Percentiles rank a stretch among this genome's conserved stretches.
Conservation (phyloP, 2,797 vertebrate species). For the Spondyliosoma cantharus region DNA sequence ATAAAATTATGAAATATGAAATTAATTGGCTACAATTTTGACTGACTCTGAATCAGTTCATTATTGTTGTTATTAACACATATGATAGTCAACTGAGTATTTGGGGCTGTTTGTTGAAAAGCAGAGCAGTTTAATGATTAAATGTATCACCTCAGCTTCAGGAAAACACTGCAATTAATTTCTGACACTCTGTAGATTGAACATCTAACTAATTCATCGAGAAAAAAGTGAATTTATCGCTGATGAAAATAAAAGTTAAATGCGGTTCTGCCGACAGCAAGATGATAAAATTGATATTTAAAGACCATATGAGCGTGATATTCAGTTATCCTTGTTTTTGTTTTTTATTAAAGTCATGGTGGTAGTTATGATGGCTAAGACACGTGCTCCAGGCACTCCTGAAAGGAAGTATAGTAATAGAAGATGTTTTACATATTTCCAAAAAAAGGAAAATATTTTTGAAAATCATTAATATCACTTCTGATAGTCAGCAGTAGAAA, state of each 20-base stretch:
- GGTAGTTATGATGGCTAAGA: too few species aligned
- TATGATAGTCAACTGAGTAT: neutral
- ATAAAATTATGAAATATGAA: too few species aligned
- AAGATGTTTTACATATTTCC: neutral
- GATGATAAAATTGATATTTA: neutral
- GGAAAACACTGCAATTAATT: neutral
- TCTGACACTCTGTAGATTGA: neutral
- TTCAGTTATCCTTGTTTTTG: too few species aligned
- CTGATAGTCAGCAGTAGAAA: constrained; percentile 5
- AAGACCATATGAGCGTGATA: neutral
- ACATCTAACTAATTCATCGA: neutral
- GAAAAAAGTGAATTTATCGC: neutral
- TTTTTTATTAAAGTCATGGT: too few species aligned
- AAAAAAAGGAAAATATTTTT: neutral
- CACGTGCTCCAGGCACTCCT: too few species aligned
- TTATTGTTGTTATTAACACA: neutral
- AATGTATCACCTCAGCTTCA: neutral
- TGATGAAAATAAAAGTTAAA: neutral
- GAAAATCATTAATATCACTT: neutral
- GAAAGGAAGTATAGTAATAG: neutral
- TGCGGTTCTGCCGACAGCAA: neutral
- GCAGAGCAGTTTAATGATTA: neutral
- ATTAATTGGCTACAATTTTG: too few species aligned
- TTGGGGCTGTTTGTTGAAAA: neutral
- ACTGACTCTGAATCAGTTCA: too few species aligned